Evolutionary conservation across 92 coral and sea anemone species (phyloP), one percentile per base, ranked within the genome.

Genomic region (Epizoanthus illoricatus): DNA sequence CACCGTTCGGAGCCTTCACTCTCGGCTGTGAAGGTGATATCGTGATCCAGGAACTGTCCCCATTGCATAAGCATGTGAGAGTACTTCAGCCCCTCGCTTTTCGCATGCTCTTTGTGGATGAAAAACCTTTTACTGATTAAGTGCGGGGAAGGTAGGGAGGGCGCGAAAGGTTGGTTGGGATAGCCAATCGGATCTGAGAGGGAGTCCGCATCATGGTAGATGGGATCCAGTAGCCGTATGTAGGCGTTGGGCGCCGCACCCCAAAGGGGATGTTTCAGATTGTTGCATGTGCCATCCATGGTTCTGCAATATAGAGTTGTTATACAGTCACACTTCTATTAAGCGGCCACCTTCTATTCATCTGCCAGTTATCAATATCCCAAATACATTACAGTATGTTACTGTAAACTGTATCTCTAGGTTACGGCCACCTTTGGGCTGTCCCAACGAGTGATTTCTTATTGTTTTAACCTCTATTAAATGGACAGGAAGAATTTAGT

Each of bases 11-110:
- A 94, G 1, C 98, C 99, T 76, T 96, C 99, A 62, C 98, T 96
- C 79, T 96, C 99, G 66, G 98, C 99, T 55, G 99, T 93, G 47
- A 96, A 96, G 17, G 99, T 91, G 56, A 96, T 57, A 57, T 96
- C 99, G 47, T 96, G 99, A 54, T 96, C 99, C 24, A 96, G 65
- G 81, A 96, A 96, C 86, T 96, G 99, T 3, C 99, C 99, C 99
- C 99, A 96, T 74, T 96, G 99, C 99, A 96, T 96, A 79, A 96
- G 68, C 99, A 96, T 96, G 80, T 96, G 99, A 0, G 99, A 90
- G 74, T 86, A 92, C 13, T 69, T 81, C 56, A 20, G 75, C 6
- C 75, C 80, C 55, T 73, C 88, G 17, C 74, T 60, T 8, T 70
- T 74, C 5, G 92, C 97, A 6, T 86, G 84, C 20, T 81, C 85